A percentile compares a stretch with the other conserved stretches of the same genome.
These are phyloP conservation scores for Drosophila tani DNA, from an alignment of 1,140 invertebrate species.

Conservation along the genomic window DNA sequence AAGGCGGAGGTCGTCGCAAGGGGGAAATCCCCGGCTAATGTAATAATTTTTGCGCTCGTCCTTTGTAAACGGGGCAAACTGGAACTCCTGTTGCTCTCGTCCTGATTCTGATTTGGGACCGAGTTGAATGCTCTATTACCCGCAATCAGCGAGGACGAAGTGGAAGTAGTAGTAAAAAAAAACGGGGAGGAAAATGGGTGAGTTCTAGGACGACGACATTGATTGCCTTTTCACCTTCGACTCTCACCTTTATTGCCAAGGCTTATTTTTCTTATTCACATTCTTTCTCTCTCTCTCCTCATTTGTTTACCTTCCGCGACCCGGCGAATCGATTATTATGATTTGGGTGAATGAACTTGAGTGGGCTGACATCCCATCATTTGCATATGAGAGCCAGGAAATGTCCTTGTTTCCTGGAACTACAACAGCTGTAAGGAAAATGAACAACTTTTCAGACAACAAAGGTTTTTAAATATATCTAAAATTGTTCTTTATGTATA, in stretches of 20 bases:
- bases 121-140: conserved; percentile 80
- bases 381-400: conserved; percentile 32
- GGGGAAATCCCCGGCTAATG: conserved; percentile 64
- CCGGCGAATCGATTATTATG: conserved; percentile 69
- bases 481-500: background rate
- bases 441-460: background rate
- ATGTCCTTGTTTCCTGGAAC: background rate
- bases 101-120: conserved; percentile 24
- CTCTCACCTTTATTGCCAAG: conserved; percentile 24
- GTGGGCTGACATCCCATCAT: conserved; percentile 36
- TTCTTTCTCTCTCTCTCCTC: too few relatives aligned
- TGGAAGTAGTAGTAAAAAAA: conserved; percentile 43
- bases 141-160: conserved; percentile 59
- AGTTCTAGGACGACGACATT: conserved; percentile 75
- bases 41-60: conserved; percentile 72
- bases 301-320: conserved; percentile 54
- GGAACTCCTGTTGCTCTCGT: conserved; percentile 62
- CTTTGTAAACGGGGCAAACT: conserved; percentile 25
- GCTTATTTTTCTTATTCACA: conserved; percentile 27
- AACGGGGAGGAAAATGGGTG: conserved; percentile 19
- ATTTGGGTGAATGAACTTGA: conserved; percentile 72
- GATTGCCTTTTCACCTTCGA: conserved; percentile 78
- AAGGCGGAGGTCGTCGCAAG: background rate
- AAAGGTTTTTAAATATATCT: background rate
- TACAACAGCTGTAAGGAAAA: background rate